Percentiles rank a stretch among this genome's conserved stretches.
phyloP scores from a whole-genome alignment of 2,113 vertebrate species.

The Oxyura jamaicensis region DNA sequence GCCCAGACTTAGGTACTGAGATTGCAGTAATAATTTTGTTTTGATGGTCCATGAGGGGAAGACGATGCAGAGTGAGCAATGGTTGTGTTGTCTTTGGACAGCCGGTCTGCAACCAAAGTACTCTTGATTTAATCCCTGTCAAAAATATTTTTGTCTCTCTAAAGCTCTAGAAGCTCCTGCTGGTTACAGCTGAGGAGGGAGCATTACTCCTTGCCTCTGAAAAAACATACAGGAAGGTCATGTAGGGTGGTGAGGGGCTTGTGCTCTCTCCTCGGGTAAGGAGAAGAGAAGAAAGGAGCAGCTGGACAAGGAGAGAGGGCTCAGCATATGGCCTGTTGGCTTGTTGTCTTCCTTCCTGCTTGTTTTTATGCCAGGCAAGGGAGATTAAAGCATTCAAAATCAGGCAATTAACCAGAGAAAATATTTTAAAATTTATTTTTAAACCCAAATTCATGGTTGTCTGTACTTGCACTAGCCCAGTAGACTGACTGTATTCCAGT shows the following conservation, averaged over 20 bases:
- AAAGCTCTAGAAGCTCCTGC: background rate
- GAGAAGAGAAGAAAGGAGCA: background rate
- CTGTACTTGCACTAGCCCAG: background rate
- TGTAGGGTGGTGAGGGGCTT: background rate
- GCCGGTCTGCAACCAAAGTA: background rate
- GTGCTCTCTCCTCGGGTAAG: background rate
- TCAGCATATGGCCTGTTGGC: background rate
- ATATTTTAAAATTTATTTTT: background rate
- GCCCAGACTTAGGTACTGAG: background rate
- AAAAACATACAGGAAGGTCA: rapidly evolving
- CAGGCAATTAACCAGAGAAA: background rate
- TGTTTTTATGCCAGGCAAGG: background rate
- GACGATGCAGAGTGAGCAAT: background rate
- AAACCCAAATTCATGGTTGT: background rate
- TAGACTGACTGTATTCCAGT: background rate
- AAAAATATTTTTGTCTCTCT: background rate
- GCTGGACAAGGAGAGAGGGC: background rate
- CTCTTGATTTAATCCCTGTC: background rate
- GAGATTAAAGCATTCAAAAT: background rate
- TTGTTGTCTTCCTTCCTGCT: background rate
- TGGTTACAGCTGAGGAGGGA: background rate
- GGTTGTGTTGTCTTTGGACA: background rate
- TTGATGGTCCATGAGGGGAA: background rate
- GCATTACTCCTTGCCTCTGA: background rate
- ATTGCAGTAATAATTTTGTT: background rate